Conservation (phyloP, 2,888 invertebrate genomes). For the Hemistola chrysoprasaria region DNA sequence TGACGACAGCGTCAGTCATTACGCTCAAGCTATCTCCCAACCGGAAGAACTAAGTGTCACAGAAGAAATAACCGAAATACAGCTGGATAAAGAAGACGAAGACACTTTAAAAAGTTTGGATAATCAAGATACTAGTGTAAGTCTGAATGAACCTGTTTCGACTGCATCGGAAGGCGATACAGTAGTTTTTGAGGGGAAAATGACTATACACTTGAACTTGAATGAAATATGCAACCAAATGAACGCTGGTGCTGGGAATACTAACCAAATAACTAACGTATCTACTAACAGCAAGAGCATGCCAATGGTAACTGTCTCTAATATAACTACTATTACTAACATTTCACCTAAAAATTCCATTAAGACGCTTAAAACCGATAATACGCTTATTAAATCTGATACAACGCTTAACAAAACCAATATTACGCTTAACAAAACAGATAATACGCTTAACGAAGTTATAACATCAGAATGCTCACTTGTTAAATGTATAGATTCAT, state of each 20-base stretch:
- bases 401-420: too few species aligned
- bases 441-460: conserved; percentile 52
- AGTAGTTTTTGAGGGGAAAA: conserved; percentile 79
- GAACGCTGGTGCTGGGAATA: conserved; percentile 71
- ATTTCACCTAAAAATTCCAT: conserved; percentile 78
- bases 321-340: conserved; percentile 80
- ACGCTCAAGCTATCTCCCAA: conserved; percentile 69
- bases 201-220: conserved; percentile 79
- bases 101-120: conserved; percentile 78
- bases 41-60: conserved; percentile 70
- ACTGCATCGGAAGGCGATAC: conserved; percentile 74
- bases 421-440: conserved; percentile 54
- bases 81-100: conserved; percentile 78
- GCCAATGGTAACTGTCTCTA: conserved; percentile 82
- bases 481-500: conserved; percentile 43
- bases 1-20: conserved; percentile 72
- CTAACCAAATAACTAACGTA: conserved; percentile 58
- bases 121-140: conserved; percentile 80
- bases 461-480: conserved; percentile 55
- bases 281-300: conserved; percentile 73
- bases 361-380: conserved; percentile 67
- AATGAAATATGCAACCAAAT: conserved; percentile 76
- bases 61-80: conserved; percentile 73
- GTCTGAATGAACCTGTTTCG: conserved; percentile 75
- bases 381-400: conserved; percentile 54